Conservation (phyloP, 2,797 vertebrate genomes). For the Gastrophryne carolinensis region DNA sequence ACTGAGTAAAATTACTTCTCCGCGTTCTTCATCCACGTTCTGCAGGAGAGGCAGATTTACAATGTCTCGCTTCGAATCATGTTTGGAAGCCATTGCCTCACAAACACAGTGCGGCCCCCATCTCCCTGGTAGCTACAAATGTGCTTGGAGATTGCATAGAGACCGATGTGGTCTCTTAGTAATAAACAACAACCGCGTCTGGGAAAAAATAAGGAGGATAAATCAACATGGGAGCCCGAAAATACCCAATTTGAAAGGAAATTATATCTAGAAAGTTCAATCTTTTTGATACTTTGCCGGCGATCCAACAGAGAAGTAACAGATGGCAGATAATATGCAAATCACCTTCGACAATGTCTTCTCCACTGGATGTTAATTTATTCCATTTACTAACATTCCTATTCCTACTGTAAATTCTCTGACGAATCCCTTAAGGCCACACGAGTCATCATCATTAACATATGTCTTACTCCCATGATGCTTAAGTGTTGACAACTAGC, state of each 20-base stretch:
- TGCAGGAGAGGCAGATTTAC: background rate
- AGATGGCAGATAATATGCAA: constrained; percentile 37
- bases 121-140: background rate
- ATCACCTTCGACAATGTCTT: constrained; percentile 26
- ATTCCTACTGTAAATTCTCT: constrained; percentile 18
- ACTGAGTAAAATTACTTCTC: too few relatives aligned
- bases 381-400: constrained; percentile 15
- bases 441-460: background rate
- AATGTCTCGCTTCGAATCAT: background rate
- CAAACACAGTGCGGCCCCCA: too few relatives aligned
- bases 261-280: background rate
- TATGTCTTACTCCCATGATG: constrained; percentile 6
- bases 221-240: background rate
- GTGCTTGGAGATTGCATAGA: background rate
- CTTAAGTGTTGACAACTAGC: background rate
- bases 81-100: background rate
- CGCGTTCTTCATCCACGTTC: background rate
- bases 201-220: background rate
- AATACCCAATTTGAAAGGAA: background rate
- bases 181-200: background rate
- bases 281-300: background rate
- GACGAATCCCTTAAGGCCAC: background rate
- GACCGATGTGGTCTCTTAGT: background rate
- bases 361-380: constrained; percentile 20
- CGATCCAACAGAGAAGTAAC: background rate